Conservation (phyloP, 2,113 vertebrate species). For the Ovibos moschatus region DNA sequence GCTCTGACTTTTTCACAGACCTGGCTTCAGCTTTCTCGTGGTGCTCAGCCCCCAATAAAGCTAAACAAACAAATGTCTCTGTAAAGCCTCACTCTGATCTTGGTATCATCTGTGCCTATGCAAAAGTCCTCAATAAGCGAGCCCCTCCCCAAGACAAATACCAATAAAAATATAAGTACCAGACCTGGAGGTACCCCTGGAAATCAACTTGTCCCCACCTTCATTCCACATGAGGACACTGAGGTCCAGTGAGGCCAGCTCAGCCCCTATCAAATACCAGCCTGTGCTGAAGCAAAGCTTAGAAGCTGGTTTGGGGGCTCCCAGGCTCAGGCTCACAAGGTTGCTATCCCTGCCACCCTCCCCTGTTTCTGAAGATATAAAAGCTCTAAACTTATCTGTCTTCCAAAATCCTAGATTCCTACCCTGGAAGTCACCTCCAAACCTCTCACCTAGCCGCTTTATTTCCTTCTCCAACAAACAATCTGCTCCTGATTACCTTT, state of each 20-base stretch:
- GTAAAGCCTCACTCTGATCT: neutral
- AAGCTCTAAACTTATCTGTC: neutral
- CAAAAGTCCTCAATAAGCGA: neutral
- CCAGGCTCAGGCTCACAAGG: neutral
- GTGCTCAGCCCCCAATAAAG: neutral
- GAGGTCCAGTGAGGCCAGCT: neutral
- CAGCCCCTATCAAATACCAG: neutral
- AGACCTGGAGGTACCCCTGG: neutral
- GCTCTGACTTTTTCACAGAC: neutral
- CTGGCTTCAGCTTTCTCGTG: neutral
- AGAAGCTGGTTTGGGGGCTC: neutral
- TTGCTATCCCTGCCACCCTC: too few relatives aligned
- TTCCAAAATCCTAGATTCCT: neutral
- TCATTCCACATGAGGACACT: neutral
- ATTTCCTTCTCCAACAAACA: neutral
- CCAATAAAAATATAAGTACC: neutral
- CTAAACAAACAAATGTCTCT: neutral
- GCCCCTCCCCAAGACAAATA: neutral
- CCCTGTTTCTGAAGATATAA: neutral
- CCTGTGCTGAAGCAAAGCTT: neutral
- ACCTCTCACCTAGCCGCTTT: neutral
- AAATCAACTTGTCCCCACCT: neutral
- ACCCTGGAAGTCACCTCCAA: neutral
- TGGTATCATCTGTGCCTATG: accelerated
- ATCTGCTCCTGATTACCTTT: neutral